These are phyloP conservation scores for Coptodon rendalli DNA, from an alignment of 2,113 vertebrate genomes.

Conservation along the genomic window DNA sequence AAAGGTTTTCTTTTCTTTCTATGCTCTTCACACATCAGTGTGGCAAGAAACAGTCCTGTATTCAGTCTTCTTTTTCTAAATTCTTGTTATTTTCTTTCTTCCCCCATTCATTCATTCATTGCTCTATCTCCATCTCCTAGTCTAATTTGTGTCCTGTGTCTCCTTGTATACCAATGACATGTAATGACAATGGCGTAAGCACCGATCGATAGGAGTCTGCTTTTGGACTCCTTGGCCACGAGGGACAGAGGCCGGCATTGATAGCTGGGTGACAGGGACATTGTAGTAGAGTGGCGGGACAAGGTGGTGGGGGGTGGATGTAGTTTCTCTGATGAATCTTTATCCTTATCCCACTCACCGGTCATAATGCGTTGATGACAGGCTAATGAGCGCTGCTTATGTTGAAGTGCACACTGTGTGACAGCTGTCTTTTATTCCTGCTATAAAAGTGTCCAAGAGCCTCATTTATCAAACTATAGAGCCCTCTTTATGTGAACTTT, in stretches of 20 bases:
- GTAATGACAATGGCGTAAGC: constrained; percentile 30
- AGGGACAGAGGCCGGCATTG: background rate
- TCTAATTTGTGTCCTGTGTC: background rate
- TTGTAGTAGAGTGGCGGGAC: background rate
- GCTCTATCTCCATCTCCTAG: background rate
- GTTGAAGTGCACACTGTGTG: background rate
- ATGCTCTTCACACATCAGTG: background rate
- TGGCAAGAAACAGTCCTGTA: background rate
- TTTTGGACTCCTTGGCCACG: background rate
- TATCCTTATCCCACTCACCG: background rate
- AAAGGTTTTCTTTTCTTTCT: background rate
- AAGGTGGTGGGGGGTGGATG: background rate
- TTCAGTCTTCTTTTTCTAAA: background rate
- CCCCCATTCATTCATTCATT: background rate
- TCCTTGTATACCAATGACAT: constrained; percentile 20
- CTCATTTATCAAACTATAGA: background rate
- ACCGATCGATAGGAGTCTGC: constrained; percentile 1
- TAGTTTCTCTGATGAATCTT: constrained; percentile 25
- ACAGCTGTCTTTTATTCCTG: background rate
- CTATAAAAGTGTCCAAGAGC: background rate
- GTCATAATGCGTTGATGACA: background rate
- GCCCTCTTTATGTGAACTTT: background rate
- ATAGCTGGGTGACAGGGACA: constrained; percentile 28
- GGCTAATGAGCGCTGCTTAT: background rate
- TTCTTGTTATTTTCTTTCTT: background rate